Percentiles rank a stretch among this genome's conserved stretches.
Evolutionary conservation across 2,797 vertebrate genomes (phyloP).

Genomic region (Botia kubotai): DNA sequence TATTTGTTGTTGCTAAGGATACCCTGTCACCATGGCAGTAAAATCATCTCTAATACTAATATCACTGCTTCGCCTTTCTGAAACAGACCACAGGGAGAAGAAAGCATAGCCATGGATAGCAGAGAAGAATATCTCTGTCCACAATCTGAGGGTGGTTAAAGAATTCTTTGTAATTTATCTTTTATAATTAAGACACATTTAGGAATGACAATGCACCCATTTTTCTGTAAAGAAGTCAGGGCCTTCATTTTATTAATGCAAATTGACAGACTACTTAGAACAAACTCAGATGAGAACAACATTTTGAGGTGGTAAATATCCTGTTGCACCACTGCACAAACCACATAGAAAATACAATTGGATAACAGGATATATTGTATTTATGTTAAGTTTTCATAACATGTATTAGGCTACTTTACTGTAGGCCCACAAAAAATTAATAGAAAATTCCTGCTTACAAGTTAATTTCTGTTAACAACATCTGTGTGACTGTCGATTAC

Average conservation of each 20-base stretch:
- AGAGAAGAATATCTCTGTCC: slow-evolving; percentile 9
- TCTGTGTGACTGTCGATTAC: too few species aligned
- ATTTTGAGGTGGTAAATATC: neutral
- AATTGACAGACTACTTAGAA: neutral
- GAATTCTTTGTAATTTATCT: slow-evolving; percentile 49
- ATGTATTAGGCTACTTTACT: too few species aligned
- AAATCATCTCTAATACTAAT: slow-evolving; percentile 44
- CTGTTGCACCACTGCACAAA: neutral
- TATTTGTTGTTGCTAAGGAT: slow-evolving; percentile 49
- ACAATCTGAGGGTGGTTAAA: slow-evolving; percentile 24
- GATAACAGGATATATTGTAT: neutral
- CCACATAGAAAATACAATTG: neutral
- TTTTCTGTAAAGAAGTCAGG: slow-evolving; percentile 21
- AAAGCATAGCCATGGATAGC: neutral
- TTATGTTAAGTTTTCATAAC: neutral
- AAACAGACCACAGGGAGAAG: neutral
- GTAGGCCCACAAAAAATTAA: too few species aligned
- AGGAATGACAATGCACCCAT: slow-evolving; percentile 21
- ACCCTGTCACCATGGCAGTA: slow-evolving; percentile 31
- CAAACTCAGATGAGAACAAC: neutral
- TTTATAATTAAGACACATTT: slow-evolving; percentile 34
- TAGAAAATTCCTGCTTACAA: too few species aligned
- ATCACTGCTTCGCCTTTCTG: slow-evolving; percentile 7
- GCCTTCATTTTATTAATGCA: slow-evolving; percentile 25
- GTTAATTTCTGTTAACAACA: too few species aligned